Evolutionary conservation across 2,113 vertebrate species (phyloP).

Genomic region (Colossoma macropomum): DNA sequence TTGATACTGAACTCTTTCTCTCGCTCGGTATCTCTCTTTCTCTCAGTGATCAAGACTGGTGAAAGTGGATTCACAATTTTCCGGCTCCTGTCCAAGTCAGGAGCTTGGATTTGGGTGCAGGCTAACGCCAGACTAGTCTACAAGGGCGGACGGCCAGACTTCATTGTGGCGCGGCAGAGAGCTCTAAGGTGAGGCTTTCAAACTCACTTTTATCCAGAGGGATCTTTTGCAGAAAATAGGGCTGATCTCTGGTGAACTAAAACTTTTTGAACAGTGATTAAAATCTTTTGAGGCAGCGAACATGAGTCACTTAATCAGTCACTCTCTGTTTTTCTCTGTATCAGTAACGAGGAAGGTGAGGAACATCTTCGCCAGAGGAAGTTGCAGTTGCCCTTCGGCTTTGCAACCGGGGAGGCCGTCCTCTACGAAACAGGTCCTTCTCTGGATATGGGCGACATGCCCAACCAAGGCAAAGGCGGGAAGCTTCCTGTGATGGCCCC

Average conservation of each 20-base stretch:
- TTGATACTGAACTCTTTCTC: not conserved
- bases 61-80: conserved; percentile 80
- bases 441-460: conserved; percentile 61
- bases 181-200: conserved; percentile 78
- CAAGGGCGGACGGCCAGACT: conserved; percentile 78
- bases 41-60: conserved; percentile 83
- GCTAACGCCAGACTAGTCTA: conserved; percentile 79
- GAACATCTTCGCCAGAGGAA: conserved; percentile 78
- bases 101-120: conserved; percentile 85
- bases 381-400: conserved; percentile 79
- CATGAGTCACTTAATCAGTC: not conserved
- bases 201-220: too few species aligned
- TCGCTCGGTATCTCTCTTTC: not conserved
- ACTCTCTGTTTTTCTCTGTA: not conserved
- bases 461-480: conserved; percentile 28
- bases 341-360: conserved; percentile 82
- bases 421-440: conserved; percentile 71
- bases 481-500: conserved; percentile 54
- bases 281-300: too few species aligned
- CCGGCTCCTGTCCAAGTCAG: conserved; percentile 79
- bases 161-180: conserved; percentile 79
- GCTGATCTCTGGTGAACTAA: too few species aligned
- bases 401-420: conserved; percentile 79
- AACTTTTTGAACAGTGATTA: too few species aligned
- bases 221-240: too few species aligned